Conservation (phyloP, 2,888 invertebrate species). For the Andricus curvator region DNA sequence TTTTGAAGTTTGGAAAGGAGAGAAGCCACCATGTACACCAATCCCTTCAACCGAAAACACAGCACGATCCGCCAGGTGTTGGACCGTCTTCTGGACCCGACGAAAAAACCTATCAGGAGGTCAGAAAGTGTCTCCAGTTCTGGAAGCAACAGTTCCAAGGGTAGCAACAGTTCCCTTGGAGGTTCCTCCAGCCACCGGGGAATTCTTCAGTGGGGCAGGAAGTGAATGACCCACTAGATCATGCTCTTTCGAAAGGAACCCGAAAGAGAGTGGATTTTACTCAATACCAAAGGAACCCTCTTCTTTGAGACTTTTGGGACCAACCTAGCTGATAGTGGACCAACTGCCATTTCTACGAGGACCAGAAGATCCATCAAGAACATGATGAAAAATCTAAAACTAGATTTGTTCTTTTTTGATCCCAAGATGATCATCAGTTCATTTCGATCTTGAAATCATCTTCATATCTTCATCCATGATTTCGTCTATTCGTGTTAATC, state of each 20-base stretch:
- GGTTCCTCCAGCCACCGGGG: conserved; percentile 60
- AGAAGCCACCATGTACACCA: conserved; percentile 82
- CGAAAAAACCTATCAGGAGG: conserved; percentile 68
- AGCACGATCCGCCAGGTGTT: conserved; percentile 84
- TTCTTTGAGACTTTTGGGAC: background rate
- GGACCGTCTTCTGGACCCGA: conserved; percentile 82
- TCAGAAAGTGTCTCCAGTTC: conserved; percentile 73
- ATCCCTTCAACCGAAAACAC: conserved; percentile 86
- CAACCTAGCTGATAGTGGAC: conserved; percentile 4
- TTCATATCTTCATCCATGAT: background rate
- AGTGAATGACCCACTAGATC: conserved; percentile 58
- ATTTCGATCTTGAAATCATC: background rate
- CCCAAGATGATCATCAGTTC: background rate
- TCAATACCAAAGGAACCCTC: conserved; percentile 23
- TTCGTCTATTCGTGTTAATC: conserved; percentile 6
- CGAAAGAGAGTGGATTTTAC: conserved; percentile 8
- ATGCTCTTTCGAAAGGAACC: conserved; percentile 15
- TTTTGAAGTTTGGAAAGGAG: background rate
- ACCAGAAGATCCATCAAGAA: background rate
- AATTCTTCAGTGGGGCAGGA: conserved; percentile 70
- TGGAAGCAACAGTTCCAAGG: conserved; percentile 68
- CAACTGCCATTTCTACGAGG: background rate
- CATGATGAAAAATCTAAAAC: background rate
- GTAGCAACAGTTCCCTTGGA: conserved; percentile 65
- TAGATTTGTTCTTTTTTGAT: background rate